Conservation (phyloP, 1,140 invertebrate species). For the Trichoplusia ni region DNA sequence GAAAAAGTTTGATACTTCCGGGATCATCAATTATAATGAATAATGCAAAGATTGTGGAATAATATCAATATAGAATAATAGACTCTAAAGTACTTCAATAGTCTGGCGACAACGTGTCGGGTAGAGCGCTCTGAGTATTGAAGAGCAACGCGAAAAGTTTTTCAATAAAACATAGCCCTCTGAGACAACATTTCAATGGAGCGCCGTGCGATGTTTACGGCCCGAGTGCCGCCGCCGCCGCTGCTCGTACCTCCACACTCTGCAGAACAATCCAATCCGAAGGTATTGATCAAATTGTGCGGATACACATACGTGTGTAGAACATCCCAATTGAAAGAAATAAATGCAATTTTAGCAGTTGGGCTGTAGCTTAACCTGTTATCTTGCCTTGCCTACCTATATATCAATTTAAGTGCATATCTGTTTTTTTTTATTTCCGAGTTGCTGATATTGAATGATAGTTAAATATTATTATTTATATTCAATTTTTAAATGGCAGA, state of each 20-base stretch:
- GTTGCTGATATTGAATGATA: no score
- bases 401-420: no score
- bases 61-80: background rate
- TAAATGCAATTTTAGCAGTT: conserved; percentile 1
- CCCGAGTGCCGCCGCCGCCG: conserved; percentile 44
- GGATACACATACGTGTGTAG: conserved; percentile 26
- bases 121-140: conserved; percentile 40
- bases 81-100: background rate
- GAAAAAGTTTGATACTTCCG: conserved; percentile 14
- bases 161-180: conserved; percentile 74
- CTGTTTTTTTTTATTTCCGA: no score
- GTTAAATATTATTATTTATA: no score
- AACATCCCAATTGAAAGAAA: conserved; percentile 26
- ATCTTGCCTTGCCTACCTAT: no score
- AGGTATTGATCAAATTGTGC: conserved; percentile 61
- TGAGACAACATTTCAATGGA: conserved; percentile 75
- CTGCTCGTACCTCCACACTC: conserved; percentile 46
- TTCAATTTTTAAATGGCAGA: no score
- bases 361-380: background rate
- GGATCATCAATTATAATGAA: conserved; percentile 2
- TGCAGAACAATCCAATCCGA: conserved; percentile 64
- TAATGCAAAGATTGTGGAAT: background rate
- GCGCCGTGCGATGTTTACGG: conserved; percentile 65
- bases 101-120: conserved; percentile 16
- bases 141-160: conserved; percentile 65